phyloP scores from a whole-genome alignment of 2,113 vertebrate genomes.

The Rhynchomys soricoides region DNA sequence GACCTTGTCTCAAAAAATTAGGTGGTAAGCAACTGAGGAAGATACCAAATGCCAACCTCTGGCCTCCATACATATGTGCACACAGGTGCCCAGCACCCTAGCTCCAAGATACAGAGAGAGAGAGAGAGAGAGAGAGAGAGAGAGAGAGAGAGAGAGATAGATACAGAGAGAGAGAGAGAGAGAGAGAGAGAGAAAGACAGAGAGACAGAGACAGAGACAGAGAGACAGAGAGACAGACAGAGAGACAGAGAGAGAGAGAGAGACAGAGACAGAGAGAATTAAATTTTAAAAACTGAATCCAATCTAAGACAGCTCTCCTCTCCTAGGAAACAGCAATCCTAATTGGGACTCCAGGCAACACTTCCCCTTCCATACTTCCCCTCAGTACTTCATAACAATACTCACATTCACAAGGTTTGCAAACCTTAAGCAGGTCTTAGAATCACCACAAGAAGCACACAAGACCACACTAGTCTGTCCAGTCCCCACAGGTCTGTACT shows the following conservation, averaged over 20 bases:
- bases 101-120: neutral
- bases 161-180: no score
- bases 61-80: neutral
- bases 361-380: neutral
- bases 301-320: constrained; percentile 45
- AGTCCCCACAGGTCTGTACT: constrained; percentile 59
- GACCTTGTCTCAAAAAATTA: neutral
- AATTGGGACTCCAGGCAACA: neutral
- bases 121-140: no score
- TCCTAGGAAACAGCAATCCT: constrained; percentile 48
- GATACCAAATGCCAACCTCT: neutral
- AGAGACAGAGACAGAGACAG: no score
- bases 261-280: neutral
- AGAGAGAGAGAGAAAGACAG: no score
- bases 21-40: neutral
- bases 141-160: no score
- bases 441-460: constrained; percentile 28
- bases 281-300: constrained; percentile 31
- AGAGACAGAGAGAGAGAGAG: no score
- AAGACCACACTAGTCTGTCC: neutral
- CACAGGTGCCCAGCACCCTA: no score
- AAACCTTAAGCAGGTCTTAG: constrained; percentile 41
- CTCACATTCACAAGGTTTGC: neutral
- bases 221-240: no score
- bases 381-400: neutral